Base-by-base conservation (phyloP, 1,140 invertebrate species). In the Anoplolepis gracilipes region DNA sequence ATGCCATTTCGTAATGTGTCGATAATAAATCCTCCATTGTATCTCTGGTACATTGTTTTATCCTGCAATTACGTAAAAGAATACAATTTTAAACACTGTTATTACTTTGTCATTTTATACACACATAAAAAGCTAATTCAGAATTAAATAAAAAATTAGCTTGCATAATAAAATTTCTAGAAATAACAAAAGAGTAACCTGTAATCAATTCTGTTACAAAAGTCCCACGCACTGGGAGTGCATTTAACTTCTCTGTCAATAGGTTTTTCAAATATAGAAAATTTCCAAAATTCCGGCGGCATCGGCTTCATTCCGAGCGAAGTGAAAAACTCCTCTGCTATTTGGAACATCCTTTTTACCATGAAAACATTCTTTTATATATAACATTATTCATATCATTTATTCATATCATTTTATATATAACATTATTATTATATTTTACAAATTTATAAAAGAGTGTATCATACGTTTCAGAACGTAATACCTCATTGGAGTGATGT, bases 11-110 rank as follows among this genome's bases (percentile, higher is more conserved):
- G 91, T 99, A 98, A 93, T 99, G 98, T 0, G 96, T 97, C 0
- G 97, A 97, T 19, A 98, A 94, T 7, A 99, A 95, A 94, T 98
- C 97, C 22, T 97, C 96, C 96, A 97, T 97, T 2, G 96, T 97
- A 0, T 98, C 96, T 91, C 97, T 96, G 0, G 98, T 98, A 92
- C 98, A 99, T 94, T 98, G 97, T 92, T 99, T 99, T 72, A 99
- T 98, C 91, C 98, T 98, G 92, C 49, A 95, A 82, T 59, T 42
- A 73, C 62, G 33, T 70, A 6, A 46, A 30, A 57, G 10, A 70
- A 22, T 11, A 30, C 36, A 13, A n/a, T 82, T n/a, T 22, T 1
- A 8, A 33, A 39, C 30, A 53, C 1, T 39, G 8, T 36, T 59
- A 25, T n/a, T n/a, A 59, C 16, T 61, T 10, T 61, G 6, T 2